phyloP scores from a whole-genome alignment of 2,888 invertebrate genomes.

The Stramonita haemastoma region DNA sequence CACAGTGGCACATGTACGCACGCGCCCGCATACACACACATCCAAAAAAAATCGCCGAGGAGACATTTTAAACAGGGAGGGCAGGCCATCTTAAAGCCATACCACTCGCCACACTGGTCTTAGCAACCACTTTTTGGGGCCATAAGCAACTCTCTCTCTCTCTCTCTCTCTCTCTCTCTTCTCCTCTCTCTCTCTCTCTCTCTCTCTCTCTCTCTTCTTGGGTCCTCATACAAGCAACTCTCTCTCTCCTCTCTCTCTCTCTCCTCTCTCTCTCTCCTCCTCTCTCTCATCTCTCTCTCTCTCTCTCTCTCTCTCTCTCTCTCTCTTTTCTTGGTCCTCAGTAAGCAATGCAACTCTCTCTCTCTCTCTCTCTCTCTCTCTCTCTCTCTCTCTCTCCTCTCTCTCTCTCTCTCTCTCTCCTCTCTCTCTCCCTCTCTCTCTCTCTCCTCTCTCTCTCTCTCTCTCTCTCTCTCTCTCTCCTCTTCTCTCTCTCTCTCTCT shows the following conservation, averaged over 20 bases:
- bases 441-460: background rate
- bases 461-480: background rate
- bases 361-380: background rate
- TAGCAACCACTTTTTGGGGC: too few species aligned
- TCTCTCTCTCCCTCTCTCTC: background rate
- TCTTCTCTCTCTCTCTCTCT: background rate
- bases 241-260: background rate
- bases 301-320: background rate
- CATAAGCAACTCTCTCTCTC: background rate
- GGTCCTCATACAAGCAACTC: too few species aligned
- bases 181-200: background rate
- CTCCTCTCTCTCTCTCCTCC: background rate
- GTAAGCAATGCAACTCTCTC: too few species aligned
- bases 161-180: background rate
- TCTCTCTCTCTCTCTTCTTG: slow-evolving; percentile 11
- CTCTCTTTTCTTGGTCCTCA: background rate
- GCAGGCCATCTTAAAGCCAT: too few species aligned
- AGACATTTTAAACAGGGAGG: too few species aligned
- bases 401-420: background rate
- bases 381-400: background rate
- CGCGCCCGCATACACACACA: too few species aligned
- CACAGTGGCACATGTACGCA: too few species aligned
- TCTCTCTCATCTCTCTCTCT: background rate
- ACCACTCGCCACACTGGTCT: too few species aligned
- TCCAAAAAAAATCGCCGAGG: too few species aligned